Evolutionary conservation across 2,113 vertebrate genomes (phyloP).

Genomic region (Cebidichthys violaceus): DNA sequence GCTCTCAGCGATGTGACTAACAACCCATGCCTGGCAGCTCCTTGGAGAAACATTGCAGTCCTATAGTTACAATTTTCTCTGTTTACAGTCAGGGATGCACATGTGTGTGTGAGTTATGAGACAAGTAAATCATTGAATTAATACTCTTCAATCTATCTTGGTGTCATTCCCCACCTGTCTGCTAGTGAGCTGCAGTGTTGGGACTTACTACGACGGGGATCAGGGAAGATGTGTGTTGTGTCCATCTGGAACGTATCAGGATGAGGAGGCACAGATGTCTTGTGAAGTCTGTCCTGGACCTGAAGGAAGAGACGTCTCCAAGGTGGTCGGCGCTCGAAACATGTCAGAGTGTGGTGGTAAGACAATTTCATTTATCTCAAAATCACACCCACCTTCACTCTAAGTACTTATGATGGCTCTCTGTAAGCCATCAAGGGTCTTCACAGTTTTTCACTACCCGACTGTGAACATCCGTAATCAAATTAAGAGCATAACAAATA

Average conservation of each 20-base stretch:
- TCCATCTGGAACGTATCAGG: slow-evolving; percentile 89
- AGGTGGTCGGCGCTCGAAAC: slow-evolving; percentile 82
- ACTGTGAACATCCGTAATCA: neutral
- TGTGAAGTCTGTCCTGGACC: slow-evolving; percentile 86
- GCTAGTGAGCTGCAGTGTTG: slow-evolving; percentile 87
- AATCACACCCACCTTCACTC: neutral
- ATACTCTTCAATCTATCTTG: neutral
- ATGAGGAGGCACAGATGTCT: slow-evolving; percentile 88
- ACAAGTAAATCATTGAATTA: slow-evolving; percentile 2
- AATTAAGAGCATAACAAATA: neutral
- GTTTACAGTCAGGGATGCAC: neutral
- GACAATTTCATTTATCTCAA: slow-evolving; percentile 1
- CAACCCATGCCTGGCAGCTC: neutral
- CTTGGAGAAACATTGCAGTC: neutral
- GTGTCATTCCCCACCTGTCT: slow-evolving; percentile 26
- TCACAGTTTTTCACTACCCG: no score
- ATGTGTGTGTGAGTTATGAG: neutral
- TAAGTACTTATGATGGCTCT: neutral
- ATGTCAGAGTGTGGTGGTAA: slow-evolving; percentile 89
- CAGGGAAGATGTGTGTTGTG: slow-evolving; percentile 87
- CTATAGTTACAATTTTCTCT: neutral
- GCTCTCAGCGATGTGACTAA: neutral
- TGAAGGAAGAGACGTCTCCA: slow-evolving; percentile 80
- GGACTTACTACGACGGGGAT: slow-evolving; percentile 83
- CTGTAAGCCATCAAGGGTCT: neutral